These are phyloP conservation scores for Tragelaphus scriptus DNA, from an alignment of 2,113 vertebrate genomes.

Conservation along the genomic window DNA sequence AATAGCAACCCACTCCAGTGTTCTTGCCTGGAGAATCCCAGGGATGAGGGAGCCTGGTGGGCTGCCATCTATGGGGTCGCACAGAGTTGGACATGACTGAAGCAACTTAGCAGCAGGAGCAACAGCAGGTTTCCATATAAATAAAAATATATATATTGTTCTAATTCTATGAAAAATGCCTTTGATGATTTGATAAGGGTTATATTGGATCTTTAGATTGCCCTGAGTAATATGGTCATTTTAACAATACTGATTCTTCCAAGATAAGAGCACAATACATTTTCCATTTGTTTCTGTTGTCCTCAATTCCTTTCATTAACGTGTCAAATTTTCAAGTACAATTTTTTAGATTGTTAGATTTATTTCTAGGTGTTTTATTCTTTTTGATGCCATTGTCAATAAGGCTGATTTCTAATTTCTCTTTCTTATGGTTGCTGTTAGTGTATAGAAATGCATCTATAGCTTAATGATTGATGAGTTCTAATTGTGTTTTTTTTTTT, in stretches of 20 bases:
- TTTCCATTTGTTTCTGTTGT: background rate
- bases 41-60: no score
- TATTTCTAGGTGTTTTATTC: background rate
- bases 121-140: no score
- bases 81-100: no score
- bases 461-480: background rate
- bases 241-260: background rate
- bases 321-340: background rate
- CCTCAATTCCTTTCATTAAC: background rate
- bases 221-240: background rate
- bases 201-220: background rate
- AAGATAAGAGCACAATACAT: background rate
- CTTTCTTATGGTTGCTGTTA: background rate
- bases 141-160: background rate
- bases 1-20: no score
- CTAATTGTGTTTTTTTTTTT: background rate
- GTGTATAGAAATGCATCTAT: background rate
- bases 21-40: no score
- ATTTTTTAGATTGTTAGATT: background rate
- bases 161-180: background rate
- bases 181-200: background rate
- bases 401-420: background rate
- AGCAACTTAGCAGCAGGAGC: no score
- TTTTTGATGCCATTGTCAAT: background rate
- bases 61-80: no score